Evolutionary conservation across 2,888 invertebrate species (phyloP).

Genomic region (Archaeoteleia sp.): DNA sequence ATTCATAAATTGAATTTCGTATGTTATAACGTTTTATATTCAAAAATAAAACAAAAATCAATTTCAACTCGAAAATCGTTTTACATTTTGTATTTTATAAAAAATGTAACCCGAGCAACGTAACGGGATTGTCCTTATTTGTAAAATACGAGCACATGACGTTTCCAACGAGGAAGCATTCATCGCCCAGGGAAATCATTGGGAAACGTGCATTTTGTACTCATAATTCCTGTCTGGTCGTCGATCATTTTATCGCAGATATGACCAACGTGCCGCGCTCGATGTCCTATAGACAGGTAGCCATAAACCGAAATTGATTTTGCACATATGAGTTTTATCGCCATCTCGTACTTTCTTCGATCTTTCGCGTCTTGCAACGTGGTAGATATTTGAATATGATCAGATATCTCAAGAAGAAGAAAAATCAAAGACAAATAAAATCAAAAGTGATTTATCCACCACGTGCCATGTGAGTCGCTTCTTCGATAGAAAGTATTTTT

Average conservation of each 20-base stretch:
- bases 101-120: slow-evolving; percentile 1
- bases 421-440: too few relatives aligned
- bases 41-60: too few relatives aligned
- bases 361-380: slow-evolving; percentile 18
- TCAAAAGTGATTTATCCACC: too few relatives aligned
- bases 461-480: too few relatives aligned
- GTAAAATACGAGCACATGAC: neutral
- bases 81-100: too few relatives aligned
- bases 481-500: too few relatives aligned
- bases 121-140: neutral
- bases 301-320: slow-evolving; percentile 48
- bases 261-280: slow-evolving; percentile 15
- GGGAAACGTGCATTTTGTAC: slow-evolving; percentile 21
- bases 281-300: slow-evolving; percentile 20
- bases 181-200: slow-evolving; percentile 37
- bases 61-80: too few relatives aligned
- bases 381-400: slow-evolving; percentile 9
- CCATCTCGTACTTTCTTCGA: slow-evolving; percentile 16
- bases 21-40: too few relatives aligned
- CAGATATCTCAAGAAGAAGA: slow-evolving; percentile 6
- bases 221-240: slow-evolving; percentile 30
- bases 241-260: slow-evolving; percentile 26
- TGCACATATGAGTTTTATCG: slow-evolving; percentile 38
- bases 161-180: slow-evolving; percentile 6
- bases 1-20: too few relatives aligned